These are phyloP conservation scores for Pelagia noctiluca DNA, from an alignment of 30 jellyfish, hydroid and myxozoan genomes.

Conservation along the genomic window DNA sequence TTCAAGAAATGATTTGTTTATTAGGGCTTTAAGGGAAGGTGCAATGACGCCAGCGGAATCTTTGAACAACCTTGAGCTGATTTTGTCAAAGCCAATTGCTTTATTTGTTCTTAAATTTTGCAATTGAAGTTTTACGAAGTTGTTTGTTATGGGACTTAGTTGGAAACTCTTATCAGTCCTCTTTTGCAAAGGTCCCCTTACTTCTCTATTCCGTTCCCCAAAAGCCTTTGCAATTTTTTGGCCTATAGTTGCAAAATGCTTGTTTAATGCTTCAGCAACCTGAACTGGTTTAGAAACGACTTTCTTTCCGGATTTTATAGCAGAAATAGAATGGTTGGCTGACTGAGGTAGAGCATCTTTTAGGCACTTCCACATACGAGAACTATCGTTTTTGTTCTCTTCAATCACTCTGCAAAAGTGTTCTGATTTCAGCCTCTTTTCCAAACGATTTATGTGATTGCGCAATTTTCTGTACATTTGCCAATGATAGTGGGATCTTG, in stretches of 20 bases:
- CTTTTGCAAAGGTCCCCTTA: conserved; percentile 58
- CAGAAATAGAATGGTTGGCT: conserved; percentile 58
- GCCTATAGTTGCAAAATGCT: conserved; percentile 52
- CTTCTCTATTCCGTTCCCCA: conserved; percentile 46
- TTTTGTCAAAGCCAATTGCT: conserved; percentile 69
- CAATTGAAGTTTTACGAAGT: conserved; percentile 69
- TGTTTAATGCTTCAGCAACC: conserved; percentile 50
- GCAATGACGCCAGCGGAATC: conserved; percentile 76
- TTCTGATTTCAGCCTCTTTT: conserved; percentile 67
- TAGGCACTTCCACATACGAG: conserved; percentile 73
- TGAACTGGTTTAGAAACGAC: conserved; percentile 33
- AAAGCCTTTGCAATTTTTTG: conserved; percentile 71
- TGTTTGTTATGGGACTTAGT: conserved; percentile 65
- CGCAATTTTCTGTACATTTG: conserved; percentile 80
- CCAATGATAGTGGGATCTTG: conserved; percentile 77
- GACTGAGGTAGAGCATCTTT: conserved; percentile 52
- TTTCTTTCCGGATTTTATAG: conserved; percentile 54
- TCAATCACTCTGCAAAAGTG: conserved; percentile 68
- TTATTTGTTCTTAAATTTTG: conserved; percentile 59
- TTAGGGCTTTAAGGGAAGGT: conserved; percentile 70
- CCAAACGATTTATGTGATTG: conserved; percentile 66
- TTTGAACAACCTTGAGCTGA: conserved; percentile 63
- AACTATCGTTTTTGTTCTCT: conserved; percentile 67
- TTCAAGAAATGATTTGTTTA: conserved; percentile 53
- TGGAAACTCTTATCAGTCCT: conserved; percentile 70